A percentile compares a stretch with the other conserved stretches of the same genome.
Evolutionary conservation across 2,113 vertebrate species (phyloP).

Genomic region (Jaculus jaculus): DNA sequence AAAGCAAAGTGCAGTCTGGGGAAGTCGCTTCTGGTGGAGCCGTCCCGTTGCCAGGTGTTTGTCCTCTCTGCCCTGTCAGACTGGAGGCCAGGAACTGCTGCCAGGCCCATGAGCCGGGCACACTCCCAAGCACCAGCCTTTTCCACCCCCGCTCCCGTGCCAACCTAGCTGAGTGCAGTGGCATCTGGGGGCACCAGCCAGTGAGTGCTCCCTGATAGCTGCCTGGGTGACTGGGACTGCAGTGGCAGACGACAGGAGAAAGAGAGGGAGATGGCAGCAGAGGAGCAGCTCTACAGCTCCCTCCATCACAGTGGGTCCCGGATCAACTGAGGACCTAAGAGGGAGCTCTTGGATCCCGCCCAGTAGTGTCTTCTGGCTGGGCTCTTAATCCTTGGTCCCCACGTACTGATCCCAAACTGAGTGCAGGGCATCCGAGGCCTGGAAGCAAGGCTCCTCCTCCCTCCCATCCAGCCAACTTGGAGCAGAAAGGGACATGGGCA

Average conservation of each 20-base stretch:
- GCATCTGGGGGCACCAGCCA: neutral
- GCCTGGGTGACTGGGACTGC: neutral
- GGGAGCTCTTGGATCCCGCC: neutral
- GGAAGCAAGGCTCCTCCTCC: neutral
- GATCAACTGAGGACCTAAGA: neutral
- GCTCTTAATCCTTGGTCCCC: neutral
- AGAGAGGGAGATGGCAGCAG: neutral
- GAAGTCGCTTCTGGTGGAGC: constrained; percentile 57
- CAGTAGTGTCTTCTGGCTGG: neutral
- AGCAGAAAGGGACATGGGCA: neutral
- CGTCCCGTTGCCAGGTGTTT: constrained; percentile 71
- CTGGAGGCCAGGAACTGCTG: constrained; percentile 81
- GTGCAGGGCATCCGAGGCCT: neutral
- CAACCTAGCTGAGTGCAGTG: constrained; percentile 46
- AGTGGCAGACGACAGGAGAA: neutral
- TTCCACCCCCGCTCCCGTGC: constrained; percentile 67
- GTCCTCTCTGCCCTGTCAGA: constrained; percentile 80
- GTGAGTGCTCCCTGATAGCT: constrained; percentile 22
- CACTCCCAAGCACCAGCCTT: constrained; percentile 74
- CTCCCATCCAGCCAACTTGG: neutral
- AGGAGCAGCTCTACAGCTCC: neutral
- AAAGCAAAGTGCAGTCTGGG: constrained; percentile 47
- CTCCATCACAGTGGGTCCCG: neutral
- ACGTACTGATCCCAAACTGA: neutral
- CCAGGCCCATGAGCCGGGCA: constrained; percentile 86